Percentiles rank a stretch among this genome's conserved stretches.
Conservation (phyloP, 2,797 vertebrate genomes). For the Myotis daubentonii region DNA sequence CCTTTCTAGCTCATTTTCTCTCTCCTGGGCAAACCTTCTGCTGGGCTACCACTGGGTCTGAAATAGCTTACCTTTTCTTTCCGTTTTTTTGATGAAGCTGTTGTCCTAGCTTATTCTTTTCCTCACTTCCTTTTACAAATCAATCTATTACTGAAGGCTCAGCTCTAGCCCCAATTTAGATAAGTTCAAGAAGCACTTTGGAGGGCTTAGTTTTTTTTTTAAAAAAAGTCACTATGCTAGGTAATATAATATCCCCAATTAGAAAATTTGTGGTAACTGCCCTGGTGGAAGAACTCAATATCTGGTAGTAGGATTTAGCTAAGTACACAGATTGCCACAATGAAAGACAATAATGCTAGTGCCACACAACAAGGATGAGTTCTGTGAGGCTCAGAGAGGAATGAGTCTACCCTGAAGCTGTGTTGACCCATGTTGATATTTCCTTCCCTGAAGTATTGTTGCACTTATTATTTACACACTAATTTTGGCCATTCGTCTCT, state of each 20-base stretch:
- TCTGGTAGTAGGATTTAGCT: background rate
- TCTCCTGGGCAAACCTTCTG: background rate
- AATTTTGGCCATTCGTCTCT: background rate
- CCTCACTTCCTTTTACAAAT: background rate
- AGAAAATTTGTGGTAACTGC: background rate
- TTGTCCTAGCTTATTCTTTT: background rate
- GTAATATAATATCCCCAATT: background rate
- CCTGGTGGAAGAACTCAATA: background rate
- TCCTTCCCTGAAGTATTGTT: background rate
- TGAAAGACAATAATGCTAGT: background rate
- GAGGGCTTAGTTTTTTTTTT: background rate
- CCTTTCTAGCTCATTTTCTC: background rate
- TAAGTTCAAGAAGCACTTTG: background rate
- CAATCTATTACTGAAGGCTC: background rate
- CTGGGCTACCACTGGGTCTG: background rate
- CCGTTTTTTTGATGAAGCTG: background rate
- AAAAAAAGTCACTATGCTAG: background rate
- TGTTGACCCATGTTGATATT: background rate
- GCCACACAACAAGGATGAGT: background rate
- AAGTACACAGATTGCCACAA: background rate
- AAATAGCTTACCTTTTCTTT: background rate
- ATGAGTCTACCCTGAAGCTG: background rate
- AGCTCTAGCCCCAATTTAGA: background rate
- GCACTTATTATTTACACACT: background rate
- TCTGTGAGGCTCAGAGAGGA: background rate